Percentiles rank a stretch among this genome's conserved stretches.
Conservation (phyloP, 2,113 vertebrate genomes). For the Eonycteris spelaea region DNA sequence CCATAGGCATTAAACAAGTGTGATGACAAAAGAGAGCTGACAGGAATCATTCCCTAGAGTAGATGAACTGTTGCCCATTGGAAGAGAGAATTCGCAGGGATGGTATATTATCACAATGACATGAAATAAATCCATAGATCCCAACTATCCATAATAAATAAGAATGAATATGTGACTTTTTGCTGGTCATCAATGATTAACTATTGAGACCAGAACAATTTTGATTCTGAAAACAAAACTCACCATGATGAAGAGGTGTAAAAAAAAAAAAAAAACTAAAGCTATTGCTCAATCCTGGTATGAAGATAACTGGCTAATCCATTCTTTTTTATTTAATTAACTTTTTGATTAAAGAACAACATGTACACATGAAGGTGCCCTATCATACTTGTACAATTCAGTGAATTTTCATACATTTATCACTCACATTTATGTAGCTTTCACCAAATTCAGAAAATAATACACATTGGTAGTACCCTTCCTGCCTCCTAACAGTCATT, state of each 20-base stretch:
- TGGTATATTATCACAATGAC: neutral
- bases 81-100: neutral
- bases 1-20: neutral
- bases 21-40: constrained; percentile 38
- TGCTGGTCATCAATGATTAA: neutral
- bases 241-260: neutral
- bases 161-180: neutral
- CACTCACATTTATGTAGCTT: neutral
- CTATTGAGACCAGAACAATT: neutral
- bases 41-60: neutral
- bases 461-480: neutral
- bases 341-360: neutral
- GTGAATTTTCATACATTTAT: neutral
- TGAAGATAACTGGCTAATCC: neutral
- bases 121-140: constrained; percentile 5
- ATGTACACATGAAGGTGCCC: neutral
- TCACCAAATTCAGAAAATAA: neutral
- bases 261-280: constrained; percentile 1
- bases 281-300: neutral
- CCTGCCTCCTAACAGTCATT: neutral
- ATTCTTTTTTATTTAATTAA: constrained; percentile 10
- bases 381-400: neutral
- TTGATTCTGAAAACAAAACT: constrained; percentile 27
- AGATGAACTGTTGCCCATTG: neutral
- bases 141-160: neutral